phyloP scores from a whole-genome alignment of 2,797 vertebrate species.

The Coracias cyanogaster region DNA sequence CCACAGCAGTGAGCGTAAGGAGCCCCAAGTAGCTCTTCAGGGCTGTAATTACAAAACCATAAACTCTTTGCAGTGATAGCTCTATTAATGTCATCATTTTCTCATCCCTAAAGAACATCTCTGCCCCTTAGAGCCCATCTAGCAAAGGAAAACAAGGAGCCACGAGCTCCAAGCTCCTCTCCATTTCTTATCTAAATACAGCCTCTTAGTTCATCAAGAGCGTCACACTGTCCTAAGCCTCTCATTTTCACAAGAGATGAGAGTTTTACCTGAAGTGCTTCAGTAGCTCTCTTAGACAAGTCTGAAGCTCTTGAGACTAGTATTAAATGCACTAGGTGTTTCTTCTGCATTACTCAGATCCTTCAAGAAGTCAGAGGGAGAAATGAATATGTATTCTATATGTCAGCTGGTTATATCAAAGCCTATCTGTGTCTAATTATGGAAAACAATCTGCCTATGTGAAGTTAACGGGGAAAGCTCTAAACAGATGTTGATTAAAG shows the following conservation, averaged over 20 bases:
- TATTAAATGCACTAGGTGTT: constrained; percentile 65
- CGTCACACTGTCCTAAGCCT: constrained; percentile 53
- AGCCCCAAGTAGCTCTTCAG: background rate
- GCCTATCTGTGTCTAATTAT: constrained; percentile 61
- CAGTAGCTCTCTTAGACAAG: constrained; percentile 62
- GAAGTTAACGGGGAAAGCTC: constrained; percentile 61
- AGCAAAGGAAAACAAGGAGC: background rate
- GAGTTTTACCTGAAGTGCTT: constrained; percentile 54
- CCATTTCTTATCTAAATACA: constrained; percentile 10
- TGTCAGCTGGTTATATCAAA: constrained; percentile 66
- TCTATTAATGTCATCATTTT: background rate
- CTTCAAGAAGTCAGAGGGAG: constrained; percentile 57
- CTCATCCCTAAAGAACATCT: background rate
- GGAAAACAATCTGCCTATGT: constrained; percentile 57
- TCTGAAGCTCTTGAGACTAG: constrained; percentile 66
- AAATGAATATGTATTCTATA: constrained; percentile 71
- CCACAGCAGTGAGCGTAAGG: background rate
- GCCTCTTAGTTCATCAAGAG: constrained; percentile 55
- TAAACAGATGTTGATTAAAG: constrained; percentile 71
- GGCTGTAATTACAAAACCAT: background rate
- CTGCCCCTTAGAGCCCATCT: background rate
- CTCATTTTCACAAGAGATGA: constrained; percentile 16
- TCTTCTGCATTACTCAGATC: constrained; percentile 56
- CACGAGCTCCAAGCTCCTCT: background rate
- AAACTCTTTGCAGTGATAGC: background rate